A percentile compares a stretch with the other conserved stretches of the same genome.
Conservation (phyloP, 2,888 invertebrate species). For the Venustoraphidia nigricollis region DNA sequence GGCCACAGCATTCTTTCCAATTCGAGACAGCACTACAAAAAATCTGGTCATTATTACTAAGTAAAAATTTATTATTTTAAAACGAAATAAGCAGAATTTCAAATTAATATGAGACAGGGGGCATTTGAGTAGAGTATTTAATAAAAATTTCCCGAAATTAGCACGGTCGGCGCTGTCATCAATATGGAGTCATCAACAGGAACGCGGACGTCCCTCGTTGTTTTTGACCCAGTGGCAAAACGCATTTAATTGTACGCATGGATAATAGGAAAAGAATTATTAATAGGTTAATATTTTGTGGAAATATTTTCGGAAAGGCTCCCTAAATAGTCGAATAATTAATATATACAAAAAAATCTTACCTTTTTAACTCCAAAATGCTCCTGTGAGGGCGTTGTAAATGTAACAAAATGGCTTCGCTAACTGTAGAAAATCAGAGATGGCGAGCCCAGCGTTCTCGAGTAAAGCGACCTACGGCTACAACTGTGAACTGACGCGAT, state of each 20-base stretch:
- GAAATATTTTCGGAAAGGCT: too few species aligned
- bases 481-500: too few species aligned
- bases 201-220: slow-evolving; percentile 8
- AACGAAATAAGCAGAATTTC: too few species aligned
- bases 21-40: too few species aligned
- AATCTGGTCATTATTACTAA: too few species aligned
- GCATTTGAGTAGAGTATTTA: slow-evolving; percentile 33
- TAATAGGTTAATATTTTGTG: not conserved
- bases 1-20: too few species aligned
- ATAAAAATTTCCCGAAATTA: slow-evolving; percentile 50
- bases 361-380: slow-evolving; percentile 31
- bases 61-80: too few species aligned
- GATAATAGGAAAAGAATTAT: not conserved
- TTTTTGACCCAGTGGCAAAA: slow-evolving; percentile 1
- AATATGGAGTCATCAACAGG: slow-evolving; percentile 32
- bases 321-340: slow-evolving; percentile 3
- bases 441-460: slow-evolving; percentile 31
- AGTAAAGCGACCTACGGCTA: too few species aligned
- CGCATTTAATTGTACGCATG: slow-evolving; percentile 1
- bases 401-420: slow-evolving; percentile 24
- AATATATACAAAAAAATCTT: slow-evolving; percentile 17
- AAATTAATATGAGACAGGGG: slow-evolving; percentile 27
- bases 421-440: slow-evolving; percentile 28
- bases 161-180: slow-evolving; percentile 54
- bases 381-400: slow-evolving; percentile 42